Evolutionary conservation across 1,140 invertebrate species (phyloP).

Genomic region (Drosophila obscura): DNA sequence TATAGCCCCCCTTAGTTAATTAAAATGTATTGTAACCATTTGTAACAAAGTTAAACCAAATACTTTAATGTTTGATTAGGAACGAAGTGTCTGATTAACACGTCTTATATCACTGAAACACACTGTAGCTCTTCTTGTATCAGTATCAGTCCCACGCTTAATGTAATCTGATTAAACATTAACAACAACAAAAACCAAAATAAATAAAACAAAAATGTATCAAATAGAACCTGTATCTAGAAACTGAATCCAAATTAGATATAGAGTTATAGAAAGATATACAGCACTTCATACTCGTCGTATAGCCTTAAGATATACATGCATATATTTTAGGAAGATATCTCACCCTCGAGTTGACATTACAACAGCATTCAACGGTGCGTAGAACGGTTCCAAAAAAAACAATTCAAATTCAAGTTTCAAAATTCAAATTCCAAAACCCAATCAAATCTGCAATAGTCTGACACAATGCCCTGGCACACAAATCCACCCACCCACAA

Average conservation of each 20-base stretch:
- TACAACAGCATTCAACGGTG: constrained; percentile 60
- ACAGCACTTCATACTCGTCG: constrained; percentile 53
- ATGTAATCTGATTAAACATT: constrained; percentile 2
- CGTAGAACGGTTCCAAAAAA: constrained; percentile 46
- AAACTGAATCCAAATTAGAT: neutral
- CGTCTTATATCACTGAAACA: constrained; percentile 5
- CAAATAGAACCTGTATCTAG: neutral
- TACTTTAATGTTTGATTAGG: constrained; percentile 10
- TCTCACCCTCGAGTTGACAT: constrained; percentile 73
- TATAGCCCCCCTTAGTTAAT: no score
- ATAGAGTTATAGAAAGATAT: constrained; percentile 9
- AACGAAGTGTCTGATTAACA: constrained; percentile 7
- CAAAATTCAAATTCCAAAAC: constrained; percentile 29
- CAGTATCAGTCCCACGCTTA: neutral
- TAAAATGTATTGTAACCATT: no score
- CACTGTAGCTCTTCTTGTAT: constrained; percentile 6
- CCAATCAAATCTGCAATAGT: constrained; percentile 1
- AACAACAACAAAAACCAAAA: neutral
- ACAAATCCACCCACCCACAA: neutral
- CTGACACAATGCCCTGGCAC: constrained; percentile 27
- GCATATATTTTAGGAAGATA: constrained; percentile 34
- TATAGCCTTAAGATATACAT: constrained; percentile 55
- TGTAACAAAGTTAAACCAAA: neutral
- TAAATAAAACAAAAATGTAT: constrained; percentile 2
- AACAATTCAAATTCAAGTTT: constrained; percentile 34